A percentile compares a stretch with the other conserved stretches of the same genome.
These are phyloP conservation scores for Papilio glaucus DNA, from an alignment of 1,140 invertebrate genomes.

Conservation along the genomic window DNA sequence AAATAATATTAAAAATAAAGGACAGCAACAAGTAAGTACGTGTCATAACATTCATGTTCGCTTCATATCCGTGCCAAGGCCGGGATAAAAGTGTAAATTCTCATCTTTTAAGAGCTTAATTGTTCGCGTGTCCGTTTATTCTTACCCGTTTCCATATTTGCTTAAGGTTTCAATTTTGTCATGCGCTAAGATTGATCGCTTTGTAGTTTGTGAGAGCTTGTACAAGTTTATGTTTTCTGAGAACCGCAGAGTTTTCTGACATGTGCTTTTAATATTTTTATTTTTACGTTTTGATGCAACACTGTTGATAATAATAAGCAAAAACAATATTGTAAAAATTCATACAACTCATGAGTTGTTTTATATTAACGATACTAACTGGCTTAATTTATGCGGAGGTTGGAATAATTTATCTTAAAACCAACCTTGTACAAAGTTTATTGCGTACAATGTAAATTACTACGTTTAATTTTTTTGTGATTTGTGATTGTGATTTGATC, in stretches of 20 bases:
- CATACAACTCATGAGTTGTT: no score
- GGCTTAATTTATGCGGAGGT: no score
- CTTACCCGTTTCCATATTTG: constrained; percentile 52
- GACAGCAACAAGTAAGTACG: background rate
- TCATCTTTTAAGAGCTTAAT: constrained; percentile 50
- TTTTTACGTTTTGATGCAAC: constrained; percentile 16
- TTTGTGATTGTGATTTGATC: no score
- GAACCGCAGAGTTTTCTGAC: background rate
- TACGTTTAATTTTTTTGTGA: no score
- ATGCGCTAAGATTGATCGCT: constrained; percentile 50
- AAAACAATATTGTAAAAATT: no score
- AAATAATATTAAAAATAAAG: background rate
- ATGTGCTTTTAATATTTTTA: constrained; percentile 8
- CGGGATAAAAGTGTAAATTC: constrained; percentile 46
- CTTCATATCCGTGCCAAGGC: constrained; percentile 56
- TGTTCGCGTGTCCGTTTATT: constrained; percentile 56
- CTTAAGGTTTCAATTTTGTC: constrained; percentile 51
- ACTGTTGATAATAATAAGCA: background rate
- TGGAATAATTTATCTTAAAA: no score
- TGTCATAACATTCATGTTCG: background rate
- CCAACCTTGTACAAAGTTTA: no score
- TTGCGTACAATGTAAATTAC: no score
- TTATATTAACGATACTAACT: no score
- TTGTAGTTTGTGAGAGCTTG: constrained; percentile 39
- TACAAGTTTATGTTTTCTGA: constrained; percentile 21